Base-by-base conservation (phyloP, 1,140 invertebrate species). In the Ostrea denselamellosa region DNA sequence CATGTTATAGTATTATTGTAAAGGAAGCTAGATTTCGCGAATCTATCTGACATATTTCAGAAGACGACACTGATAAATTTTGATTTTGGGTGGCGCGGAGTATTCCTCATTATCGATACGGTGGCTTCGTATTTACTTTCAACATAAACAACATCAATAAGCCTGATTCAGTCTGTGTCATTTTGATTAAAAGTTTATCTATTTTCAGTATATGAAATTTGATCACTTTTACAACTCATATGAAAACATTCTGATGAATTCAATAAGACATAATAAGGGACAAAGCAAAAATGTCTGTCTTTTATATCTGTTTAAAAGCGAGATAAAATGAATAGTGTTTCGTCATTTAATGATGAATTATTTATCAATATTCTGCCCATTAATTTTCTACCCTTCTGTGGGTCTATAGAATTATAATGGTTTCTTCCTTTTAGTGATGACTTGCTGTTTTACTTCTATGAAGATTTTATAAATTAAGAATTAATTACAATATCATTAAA, bases 361-460 rank as follows among this genome's bases (percentile, higher is more conserved):
- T 77, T 5, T 77, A 77, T 77, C 68, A 77, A 77, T 77, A 77
- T 77, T 77, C 28, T 77, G 68, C 68, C 68, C 25, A 77, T 77
- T 77, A 77, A 77, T 28, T 28, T 77, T 77, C 14, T 77, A 34
- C 68, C 68, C 28, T 25, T 34, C 68, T 28, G 25, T 77, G 68
- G 28, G 28, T 77, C 68, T 77, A 77, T 77, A 77, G 68, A 77
- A 62, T 34, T 34, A 77, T 34, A 25, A 28, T 28, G 28, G 8
- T 10, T 77, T 77, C 22, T 77, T 77, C 68, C 68, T 77, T 77
- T 77, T 34, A 28, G 25, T 34, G 25, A 77, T 77, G 68, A 77
- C 68, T 77, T 77, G 68, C 68, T 77, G 25, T 77, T 77, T 77
- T 77, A 25, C 28, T 28, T 10, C 68, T 5, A 10, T 28, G 68